Evolutionary conservation across 2,113 vertebrate genomes (phyloP).

Genomic region (Stegastes partitus): DNA sequence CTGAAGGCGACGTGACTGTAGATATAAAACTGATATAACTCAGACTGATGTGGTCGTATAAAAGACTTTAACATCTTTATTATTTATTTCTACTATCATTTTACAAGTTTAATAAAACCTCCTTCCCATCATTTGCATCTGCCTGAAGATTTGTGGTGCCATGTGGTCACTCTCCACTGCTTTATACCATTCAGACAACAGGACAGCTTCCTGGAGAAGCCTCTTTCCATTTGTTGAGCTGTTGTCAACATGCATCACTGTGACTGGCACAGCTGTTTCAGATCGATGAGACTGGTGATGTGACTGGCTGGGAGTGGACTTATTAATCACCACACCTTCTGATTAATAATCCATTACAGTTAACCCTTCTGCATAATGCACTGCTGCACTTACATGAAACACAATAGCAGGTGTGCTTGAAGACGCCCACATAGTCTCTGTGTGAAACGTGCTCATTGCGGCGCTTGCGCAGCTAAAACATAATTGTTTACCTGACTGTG

Average conservation of each 20-base stretch:
- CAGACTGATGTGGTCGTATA: neutral
- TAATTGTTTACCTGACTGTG: slow-evolving; percentile 75
- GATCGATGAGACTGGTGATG: slow-evolving; percentile 5
- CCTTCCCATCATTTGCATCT: neutral
- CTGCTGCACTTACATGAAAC: neutral
- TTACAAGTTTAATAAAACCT: neutral
- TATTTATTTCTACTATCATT: slow-evolving; percentile 8
- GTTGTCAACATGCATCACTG: neutral
- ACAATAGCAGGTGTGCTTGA: slow-evolving; percentile 2
- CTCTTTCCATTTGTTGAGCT: slow-evolving; percentile 6
- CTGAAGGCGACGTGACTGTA: neutral
- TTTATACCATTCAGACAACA: slow-evolving; percentile 6
- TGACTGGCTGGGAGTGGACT: slow-evolving; percentile 7
- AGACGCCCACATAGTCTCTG: neutral
- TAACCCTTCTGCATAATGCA: neutral
- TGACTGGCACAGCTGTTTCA: slow-evolving; percentile 11
- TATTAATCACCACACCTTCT: slow-evolving; percentile 3
- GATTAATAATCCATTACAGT: slow-evolving; percentile 7
- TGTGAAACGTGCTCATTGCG: neutral
- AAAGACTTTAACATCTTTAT: neutral
- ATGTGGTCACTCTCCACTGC: slow-evolving; percentile 9
- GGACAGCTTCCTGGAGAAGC: slow-evolving; percentile 4
- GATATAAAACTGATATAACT: slow-evolving; percentile 9
- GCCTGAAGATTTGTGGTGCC: neutral
- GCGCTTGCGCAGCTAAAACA: neutral